Evolutionary conservation across 37 sponge, comb jelly and placozoan genomes (phyloP), one percentile per base, ranked within the genome.

Genomic region (Oopsacas minuta): DNA sequence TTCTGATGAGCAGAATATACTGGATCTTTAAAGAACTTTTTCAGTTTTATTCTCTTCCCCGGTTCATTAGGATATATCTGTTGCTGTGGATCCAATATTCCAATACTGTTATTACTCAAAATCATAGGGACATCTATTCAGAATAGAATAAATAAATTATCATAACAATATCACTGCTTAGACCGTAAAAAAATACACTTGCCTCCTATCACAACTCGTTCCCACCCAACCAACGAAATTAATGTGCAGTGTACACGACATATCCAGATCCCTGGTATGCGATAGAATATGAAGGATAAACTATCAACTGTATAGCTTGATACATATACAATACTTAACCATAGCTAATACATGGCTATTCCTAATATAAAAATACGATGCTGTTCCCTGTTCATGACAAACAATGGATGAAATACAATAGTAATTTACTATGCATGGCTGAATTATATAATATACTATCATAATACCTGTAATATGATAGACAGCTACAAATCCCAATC

Each of bases 81-180:
- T 42, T 89, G 85, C 17, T 90, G 91, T 36, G 93, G 93, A 36
- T 93, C 93, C 37, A 92, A 39, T 38, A 88, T 85, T 0, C 81
- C 92, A 51, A 89, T 37, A 36, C 82, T 83, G 36, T 86, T 84
- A 46, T 88, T 85, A 84, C 92, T 92, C n/a, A 92, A 51, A 5
- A 92, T 86, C 0, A 87, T 37, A 37, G 92, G 92, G 0, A 92
- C 38, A 88, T 92, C 92, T 92, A 52, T n/a, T n/a, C n/a, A n/a
- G n/a, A n/a, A 42, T 8, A 42, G 49, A 42, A 17, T 42, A 42
- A n/a, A n/a, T n/a, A n/a, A n/a, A n/a, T n/a, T n/a, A n/a, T n/a
- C n/a, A n/a, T n/a, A n/a, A n/a, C n/a, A n/a, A n/a, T n/a, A n/a
- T n/a, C n/a, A n/a, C n/a, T n/a, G n/a, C n/a, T n/a, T n/a, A n/a